These are phyloP conservation scores for Emydoidea blandingii DNA, from an alignment of 2,797 vertebrate species.

Conservation along the genomic window DNA sequence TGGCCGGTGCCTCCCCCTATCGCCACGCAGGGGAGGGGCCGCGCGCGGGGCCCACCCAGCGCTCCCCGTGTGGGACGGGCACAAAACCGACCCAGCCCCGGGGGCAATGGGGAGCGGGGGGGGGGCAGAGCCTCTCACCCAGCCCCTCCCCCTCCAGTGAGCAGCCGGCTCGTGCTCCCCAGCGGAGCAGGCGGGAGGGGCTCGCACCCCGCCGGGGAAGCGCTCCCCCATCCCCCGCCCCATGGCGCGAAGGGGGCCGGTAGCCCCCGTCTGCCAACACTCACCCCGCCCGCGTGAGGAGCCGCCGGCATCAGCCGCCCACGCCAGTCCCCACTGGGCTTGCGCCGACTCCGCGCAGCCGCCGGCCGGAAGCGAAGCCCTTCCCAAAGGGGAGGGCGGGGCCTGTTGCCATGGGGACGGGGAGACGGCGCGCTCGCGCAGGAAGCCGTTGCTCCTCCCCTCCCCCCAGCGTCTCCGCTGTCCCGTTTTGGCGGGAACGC, in stretches of 20 bases:
- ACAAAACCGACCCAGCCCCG: not conserved
- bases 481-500: not conserved
- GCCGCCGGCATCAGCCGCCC: not conserved
- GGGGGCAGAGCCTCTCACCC: not conserved
- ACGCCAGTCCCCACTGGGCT: no score
- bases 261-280: not conserved
- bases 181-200: no score
- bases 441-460: not conserved
- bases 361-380: no score
- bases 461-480: no score
- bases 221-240: not conserved
- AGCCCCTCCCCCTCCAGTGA: not conserved
- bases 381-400: slow-evolving; percentile 32
- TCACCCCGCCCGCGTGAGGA: not conserved
- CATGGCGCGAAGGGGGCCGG: not conserved
- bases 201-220: not conserved
- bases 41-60: fast-evolving
- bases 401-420: not conserved
- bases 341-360: not conserved
- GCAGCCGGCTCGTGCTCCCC: not conserved
- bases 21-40: fast-evolving
- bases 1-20: fast-evolving
- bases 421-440: fast-evolving
- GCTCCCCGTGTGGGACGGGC: not conserved
- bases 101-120: no score